These are phyloP conservation scores for Zosterops hypoxanthus DNA, from an alignment of 2,113 vertebrate genomes.

Conservation along the genomic window DNA sequence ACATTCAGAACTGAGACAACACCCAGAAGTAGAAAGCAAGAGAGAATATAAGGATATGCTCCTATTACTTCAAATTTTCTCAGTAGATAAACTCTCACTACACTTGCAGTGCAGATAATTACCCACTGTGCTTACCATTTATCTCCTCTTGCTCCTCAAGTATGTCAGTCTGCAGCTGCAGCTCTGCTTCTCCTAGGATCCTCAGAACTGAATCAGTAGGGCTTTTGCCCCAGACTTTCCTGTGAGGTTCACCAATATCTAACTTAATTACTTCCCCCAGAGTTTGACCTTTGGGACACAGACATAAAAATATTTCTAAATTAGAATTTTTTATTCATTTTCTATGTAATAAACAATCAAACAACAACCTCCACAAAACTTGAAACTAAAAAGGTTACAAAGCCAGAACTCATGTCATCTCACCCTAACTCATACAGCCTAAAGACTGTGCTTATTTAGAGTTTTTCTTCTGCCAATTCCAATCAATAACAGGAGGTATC, in stretches of 20 bases:
- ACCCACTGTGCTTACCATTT: slow-evolving; percentile 63
- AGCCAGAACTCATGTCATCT: background rate
- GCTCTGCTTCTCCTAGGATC: slow-evolving; percentile 86
- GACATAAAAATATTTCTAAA: background rate
- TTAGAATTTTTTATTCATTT: background rate
- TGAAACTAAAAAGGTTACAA: background rate
- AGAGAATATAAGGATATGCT: background rate
- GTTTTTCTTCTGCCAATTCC: background rate
- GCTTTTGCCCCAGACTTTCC: slow-evolving; percentile 85
- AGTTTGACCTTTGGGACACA: slow-evolving; percentile 78
- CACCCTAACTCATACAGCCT: background rate
- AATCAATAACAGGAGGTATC: background rate
- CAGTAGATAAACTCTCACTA: background rate
- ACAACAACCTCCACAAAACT: background rate
- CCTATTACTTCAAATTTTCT: background rate
- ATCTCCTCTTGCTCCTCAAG: slow-evolving; percentile 70
- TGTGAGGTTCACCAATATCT: slow-evolving; percentile 75
- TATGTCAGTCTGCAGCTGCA: slow-evolving; percentile 84
- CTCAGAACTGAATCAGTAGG: slow-evolving; percentile 84
- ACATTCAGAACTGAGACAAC: background rate
- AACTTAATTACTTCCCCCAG: slow-evolving; percentile 83
- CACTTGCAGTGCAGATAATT: background rate
- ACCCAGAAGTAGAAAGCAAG: background rate
- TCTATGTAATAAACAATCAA: background rate
- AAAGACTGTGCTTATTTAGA: background rate